These are phyloP conservation scores for Eupeodes latifasciatus DNA, from an alignment of 2,888 invertebrate species.

Conservation along the genomic window DNA sequence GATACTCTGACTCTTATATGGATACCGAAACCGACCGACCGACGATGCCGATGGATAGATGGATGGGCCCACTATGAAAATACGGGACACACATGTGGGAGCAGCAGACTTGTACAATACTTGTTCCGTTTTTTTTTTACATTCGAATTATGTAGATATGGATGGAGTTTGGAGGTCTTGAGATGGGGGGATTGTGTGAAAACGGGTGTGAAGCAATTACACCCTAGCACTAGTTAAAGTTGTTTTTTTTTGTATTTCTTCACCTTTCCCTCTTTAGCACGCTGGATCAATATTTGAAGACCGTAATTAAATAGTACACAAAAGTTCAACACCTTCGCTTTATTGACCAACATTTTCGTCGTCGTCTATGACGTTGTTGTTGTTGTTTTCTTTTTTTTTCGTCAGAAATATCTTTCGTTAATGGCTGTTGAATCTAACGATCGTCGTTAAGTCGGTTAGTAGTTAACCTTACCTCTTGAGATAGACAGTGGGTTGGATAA, in stretches of 20 bases:
- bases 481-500: conserved; percentile 58
- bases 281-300: conserved; percentile 54
- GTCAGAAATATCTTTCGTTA: conserved; percentile 44
- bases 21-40: conserved; percentile 13
- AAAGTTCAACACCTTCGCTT: conserved; percentile 76
- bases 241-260: not conserved
- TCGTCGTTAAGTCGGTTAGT: conserved; percentile 50
- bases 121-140: conserved; percentile 23
- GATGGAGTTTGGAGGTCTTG: not conserved
- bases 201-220: conserved; percentile 71
- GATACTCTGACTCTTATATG: not conserved
- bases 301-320: conserved; percentile 73
- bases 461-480: conserved; percentile 58
- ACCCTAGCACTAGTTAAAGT: conserved; percentile 30
- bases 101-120: conserved; percentile 74
- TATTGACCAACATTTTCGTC: conserved; percentile 72
- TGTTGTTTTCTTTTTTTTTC: conserved; percentile 46
- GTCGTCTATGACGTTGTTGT: conserved; percentile 1
- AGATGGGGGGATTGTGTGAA: conserved; percentile 40
- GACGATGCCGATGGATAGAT: not conserved
- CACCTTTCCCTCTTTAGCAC: conserved; percentile 1
- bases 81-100: conserved; percentile 73
- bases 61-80: conserved; percentile 72
- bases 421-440: conserved; percentile 37
- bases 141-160: not conserved